Conservation (phyloP, 1,140 invertebrate species). For the Nylanderia fulva region DNA sequence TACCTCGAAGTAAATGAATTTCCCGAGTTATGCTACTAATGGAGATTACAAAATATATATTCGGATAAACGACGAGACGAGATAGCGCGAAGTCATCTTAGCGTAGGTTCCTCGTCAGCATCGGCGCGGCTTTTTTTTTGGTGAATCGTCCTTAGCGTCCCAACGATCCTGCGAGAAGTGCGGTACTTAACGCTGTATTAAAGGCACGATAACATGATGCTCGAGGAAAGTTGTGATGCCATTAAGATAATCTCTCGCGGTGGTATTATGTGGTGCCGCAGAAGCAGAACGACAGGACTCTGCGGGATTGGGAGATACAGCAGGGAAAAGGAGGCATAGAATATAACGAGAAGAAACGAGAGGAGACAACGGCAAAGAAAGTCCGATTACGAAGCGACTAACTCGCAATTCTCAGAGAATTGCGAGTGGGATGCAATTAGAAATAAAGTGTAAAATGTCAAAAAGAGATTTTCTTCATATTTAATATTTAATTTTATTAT, state of each 20-base stretch:
- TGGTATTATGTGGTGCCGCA: conserved; percentile 54
- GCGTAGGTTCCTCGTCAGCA: conserved; percentile 50
- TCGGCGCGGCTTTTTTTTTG: background rate
- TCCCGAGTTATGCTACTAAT: conserved; percentile 7
- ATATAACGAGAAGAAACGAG: conserved; percentile 34
- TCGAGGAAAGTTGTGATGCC: conserved; percentile 73
- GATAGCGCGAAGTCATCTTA: conserved; percentile 47
- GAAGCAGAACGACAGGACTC: conserved; percentile 35
- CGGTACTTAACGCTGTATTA: conserved; percentile 66
- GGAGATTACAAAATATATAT: conserved; percentile 44
- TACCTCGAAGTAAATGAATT: conserved; percentile 30
- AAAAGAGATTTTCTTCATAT: background rate
- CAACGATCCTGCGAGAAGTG: conserved; percentile 39
- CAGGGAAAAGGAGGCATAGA: background rate
- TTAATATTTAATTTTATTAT: conserved; percentile 15
- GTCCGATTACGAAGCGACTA: conserved; percentile 44
- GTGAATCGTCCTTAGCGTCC: conserved; percentile 44
- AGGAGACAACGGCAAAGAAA: conserved; percentile 9
- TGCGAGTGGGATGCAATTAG: conserved; percentile 11
- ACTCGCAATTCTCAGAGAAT: conserved; percentile 2
- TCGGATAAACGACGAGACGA: conserved; percentile 34
- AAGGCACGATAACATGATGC: conserved; percentile 68
- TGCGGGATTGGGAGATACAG: background rate
- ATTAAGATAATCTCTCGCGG: conserved; percentile 76
- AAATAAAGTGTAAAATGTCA: conserved; percentile 41